Evolutionary conservation across 92 coral and sea anemone genomes (phyloP), one percentile per base, ranked within the genome.

Genomic region (Diadumene lineata): DNA sequence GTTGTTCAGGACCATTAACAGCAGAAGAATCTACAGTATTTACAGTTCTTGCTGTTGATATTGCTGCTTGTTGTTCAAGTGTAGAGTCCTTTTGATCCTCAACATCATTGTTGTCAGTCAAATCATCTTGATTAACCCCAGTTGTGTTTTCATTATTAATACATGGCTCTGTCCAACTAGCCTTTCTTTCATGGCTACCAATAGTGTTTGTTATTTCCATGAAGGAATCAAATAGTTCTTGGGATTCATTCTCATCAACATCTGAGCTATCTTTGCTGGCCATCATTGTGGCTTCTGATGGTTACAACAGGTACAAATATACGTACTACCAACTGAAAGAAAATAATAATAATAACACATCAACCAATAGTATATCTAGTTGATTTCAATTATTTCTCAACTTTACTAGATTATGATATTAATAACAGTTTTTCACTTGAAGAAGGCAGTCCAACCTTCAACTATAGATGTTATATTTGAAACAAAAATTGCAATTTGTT

Each of bases 171-270:
- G 64, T 0, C 18, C 62, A 29, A 23, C 60, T 68, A 30, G 22
- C 44, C 46, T 74, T 79, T 44, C 31, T 31, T 18, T 85, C 90
- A 48, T 77, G 73, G 22, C 19, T 34, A 21, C 81, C 73, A 1
- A 73, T 80, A 66, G 80, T 68, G 34, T 81, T 82, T 26, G 89
- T 92, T 84, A 94, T 92, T 72, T 88, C 94, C 94, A 94, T 94
- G 38, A 94, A 91, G 33, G 92, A 80, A 46, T 92, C 81, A 86
- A 88, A 94, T 44, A 94, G 72, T n/a, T 92, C 93, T 18, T 61
- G 63, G 32, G 79, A 69, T 22, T 79, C 84, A 17, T 43, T 60
- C 24, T 44, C 78, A 25, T 70, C 75, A 50, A 33, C 50, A 19
- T 29, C 57, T 22, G n/a, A 21, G 31, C n/a, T n/a, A n/a, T n/a